Percentiles rank a stretch among this genome's conserved stretches.
Conservation (phyloP, 2,888 invertebrate genomes). For the Hypselothyrea guttata region DNA sequence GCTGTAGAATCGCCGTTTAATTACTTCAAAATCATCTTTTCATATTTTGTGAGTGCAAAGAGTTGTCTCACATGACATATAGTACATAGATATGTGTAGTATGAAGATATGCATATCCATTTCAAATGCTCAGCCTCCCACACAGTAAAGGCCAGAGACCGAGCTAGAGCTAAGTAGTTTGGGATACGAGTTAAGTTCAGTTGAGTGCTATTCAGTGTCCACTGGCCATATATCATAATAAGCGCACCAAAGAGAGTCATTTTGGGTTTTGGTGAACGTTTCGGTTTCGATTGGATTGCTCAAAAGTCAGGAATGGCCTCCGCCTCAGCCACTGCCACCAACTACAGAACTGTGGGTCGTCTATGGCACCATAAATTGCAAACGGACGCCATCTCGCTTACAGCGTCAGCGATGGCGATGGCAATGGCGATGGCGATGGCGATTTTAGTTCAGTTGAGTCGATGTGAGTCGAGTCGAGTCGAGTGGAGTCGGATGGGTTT, state of each 20-base stretch:
- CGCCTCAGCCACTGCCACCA: not conserved
- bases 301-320: slow-evolving; percentile 44
- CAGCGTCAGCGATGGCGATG: not conserved
- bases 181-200: slow-evolving; percentile 8
- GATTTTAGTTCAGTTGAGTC: not conserved
- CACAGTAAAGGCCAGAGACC: not conserved
- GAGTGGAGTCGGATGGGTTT: slow-evolving; percentile 47
- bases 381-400: slow-evolving; percentile 52
- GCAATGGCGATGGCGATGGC: slow-evolving; percentile 1
- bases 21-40: slow-evolving; percentile 50
- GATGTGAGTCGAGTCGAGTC: slow-evolving; percentile 12
- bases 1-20: slow-evolving; percentile 49
- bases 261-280: slow-evolving; percentile 56
- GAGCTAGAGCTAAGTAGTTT: not conserved
- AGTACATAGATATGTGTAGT: not conserved
- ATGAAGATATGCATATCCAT: slow-evolving; percentile 17
- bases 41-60: slow-evolving; percentile 45
- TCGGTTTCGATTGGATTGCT: slow-evolving; percentile 58
- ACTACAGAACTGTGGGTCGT: slow-evolving; percentile 35
- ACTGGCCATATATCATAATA: slow-evolving; percentile 69
- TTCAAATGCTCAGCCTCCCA: slow-evolving; percentile 19
- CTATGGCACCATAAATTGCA: slow-evolving; percentile 73
- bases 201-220: slow-evolving; percentile 33
- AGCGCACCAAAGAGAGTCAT: slow-evolving; percentile 73
- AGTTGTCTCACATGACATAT: slow-evolving; percentile 1